Evolutionary conservation across 2,888 invertebrate species (phyloP), one percentile per base, ranked within the genome.

Genomic region (Argyresthia goedartella): DNA sequence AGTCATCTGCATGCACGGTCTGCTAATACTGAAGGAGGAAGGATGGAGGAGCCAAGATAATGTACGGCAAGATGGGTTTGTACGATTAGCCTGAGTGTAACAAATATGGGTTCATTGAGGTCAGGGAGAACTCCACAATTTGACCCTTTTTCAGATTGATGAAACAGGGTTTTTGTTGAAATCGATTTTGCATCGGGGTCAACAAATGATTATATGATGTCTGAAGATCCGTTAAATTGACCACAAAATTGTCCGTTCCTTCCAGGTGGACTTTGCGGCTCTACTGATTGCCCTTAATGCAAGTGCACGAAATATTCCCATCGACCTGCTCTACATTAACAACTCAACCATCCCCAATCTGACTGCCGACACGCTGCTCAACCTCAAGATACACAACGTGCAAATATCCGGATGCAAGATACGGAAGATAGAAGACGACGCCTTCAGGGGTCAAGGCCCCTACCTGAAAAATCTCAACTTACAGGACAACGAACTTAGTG

Each of bases 271-370:
- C 66, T 95, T 94, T 73, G 79, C 89, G 47, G 88, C 90, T 58
- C 87, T 97, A n/a, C 73, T 96, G 61, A 81, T 89, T 53, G 92
- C 94, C 34, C 85, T 94, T 73, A 90, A 93, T 69, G 89, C 90
- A 62, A 90, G 91, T 81, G 89, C 92, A 16, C 87, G 88, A 57
- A 87, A 88, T 59, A 90, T 90, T 52, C 88, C 91, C 50, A 87
- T 97, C 59, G 96, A 96, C 76, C 88, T 96, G 58, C 89, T 97
- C 42, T 96, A 96, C 74, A 89, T 97, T 56, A 95, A 95, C 81
- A 96, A 96, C 81, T 94, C 95, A 51, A 93, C 94, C 36, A 89
- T 96, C 50, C 88, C 88, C 35, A 81, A 86, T 51, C 80, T 96
- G 50, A 88, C 88, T 49, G 90, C 93, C 64, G 89, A 90, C 56